Percentiles rank a stretch among this genome's conserved stretches.
Evolutionary conservation across 2,888 invertebrate species (phyloP).

Genomic region (Pammene fasciana): DNA sequence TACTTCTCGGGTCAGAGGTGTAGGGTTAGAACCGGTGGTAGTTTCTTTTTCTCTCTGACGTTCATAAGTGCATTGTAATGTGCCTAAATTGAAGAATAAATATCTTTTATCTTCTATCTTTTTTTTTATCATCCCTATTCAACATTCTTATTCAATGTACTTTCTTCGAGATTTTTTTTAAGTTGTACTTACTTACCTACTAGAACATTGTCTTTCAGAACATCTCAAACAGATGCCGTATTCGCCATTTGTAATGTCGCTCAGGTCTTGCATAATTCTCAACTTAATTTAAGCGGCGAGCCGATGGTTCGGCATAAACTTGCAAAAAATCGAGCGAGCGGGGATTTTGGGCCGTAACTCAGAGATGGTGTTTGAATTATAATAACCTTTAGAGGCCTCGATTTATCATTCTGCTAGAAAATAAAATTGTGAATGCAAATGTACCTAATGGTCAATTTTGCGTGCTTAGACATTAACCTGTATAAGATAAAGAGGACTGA

Average conservation of each 20-base stretch:
- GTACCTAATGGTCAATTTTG: not conserved
- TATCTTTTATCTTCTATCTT: no score
- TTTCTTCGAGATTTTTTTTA: no score
- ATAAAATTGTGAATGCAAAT: not conserved
- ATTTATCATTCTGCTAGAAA: not conserved
- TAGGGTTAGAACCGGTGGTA: no score
- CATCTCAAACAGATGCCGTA: not conserved
- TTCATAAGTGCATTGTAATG: no score
- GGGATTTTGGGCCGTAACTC: slow-evolving; percentile 23
- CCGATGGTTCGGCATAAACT: slow-evolving; percentile 24
- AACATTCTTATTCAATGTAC: no score
- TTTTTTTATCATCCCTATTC: no score
- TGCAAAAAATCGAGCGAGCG: slow-evolving; percentile 19
- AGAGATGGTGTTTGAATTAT: slow-evolving; percentile 21
- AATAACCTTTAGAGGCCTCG: not conserved
- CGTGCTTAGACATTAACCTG: not conserved
- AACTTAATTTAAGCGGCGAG: slow-evolving; percentile 36
- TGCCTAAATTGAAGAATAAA: no score
- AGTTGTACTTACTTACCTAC: no score
- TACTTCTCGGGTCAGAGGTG: no score
- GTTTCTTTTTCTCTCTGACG: no score
- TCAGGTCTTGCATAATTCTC: slow-evolving; percentile 38
- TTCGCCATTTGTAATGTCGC: slow-evolving; percentile 24
- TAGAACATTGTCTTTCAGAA: not conserved
- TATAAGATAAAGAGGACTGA: no score